Conservation (phyloP, 2,888 invertebrate genomes). For the Strigamia crassipes region DNA sequence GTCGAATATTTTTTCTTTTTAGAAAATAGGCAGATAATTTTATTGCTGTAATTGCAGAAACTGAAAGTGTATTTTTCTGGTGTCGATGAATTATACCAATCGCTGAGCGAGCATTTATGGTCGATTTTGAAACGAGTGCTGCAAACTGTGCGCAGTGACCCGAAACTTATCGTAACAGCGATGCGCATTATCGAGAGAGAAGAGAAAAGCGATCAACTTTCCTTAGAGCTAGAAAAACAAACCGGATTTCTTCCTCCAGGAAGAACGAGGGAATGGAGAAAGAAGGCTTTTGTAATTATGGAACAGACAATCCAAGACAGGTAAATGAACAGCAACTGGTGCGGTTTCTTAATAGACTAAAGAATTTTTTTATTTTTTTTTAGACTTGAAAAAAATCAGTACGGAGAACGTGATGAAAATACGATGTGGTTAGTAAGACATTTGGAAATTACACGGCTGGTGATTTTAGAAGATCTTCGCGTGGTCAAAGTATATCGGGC, state of each 20-base stretch:
- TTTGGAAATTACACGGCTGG: constrained; percentile 82
- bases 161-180: constrained; percentile 93
- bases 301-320: constrained; percentile 60
- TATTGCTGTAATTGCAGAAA: constrained; percentile 62
- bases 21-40: not conserved
- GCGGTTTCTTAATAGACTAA: not conserved
- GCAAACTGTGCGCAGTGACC: constrained; percentile 92
- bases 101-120: constrained; percentile 88
- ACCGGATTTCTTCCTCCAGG: constrained; percentile 93
- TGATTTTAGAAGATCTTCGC: constrained; percentile 86
- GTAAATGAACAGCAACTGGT: constrained; percentile 53
- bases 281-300: constrained; percentile 78
- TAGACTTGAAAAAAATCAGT: constrained; percentile 89
- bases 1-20: constrained; percentile 50
- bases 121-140: constrained; percentile 86
- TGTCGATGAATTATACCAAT: constrained; percentile 85
- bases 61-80: constrained; percentile 95
- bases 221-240: constrained; percentile 75
- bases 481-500: constrained; percentile 73
- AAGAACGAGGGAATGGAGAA: constrained; percentile 88
- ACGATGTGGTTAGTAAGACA: constrained; percentile 96
- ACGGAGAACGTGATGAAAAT: constrained; percentile 86
- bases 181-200: constrained; percentile 95
- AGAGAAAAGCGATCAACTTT: constrained; percentile 90
- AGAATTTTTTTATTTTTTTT: constrained; percentile 60